Evolutionary conservation across 2,113 vertebrate genomes (phyloP), one percentile per base, ranked within the genome.

Genomic region (Pachycephala philippinensis): DNA sequence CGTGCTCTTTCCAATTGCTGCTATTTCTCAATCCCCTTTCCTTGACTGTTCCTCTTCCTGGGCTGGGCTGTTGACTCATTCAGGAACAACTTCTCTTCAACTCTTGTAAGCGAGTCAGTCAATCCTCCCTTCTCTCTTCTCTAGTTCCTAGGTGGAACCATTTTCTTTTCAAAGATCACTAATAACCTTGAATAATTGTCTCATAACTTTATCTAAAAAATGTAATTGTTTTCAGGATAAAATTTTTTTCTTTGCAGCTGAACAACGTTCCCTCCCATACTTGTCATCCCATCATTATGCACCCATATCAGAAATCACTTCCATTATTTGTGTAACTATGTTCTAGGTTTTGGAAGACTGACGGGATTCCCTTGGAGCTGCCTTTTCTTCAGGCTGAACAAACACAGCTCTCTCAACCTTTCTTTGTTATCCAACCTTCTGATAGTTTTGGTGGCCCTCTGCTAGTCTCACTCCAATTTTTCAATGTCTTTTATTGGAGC

Each of bases 1-100:
- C 19, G 9, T 2, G 2, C 77, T 47, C 17, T 93, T 95, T 81
- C 68, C 83, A 81, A 0, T 59, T 81, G 71, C 45, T 68, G 15
- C 44, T 77, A 0, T 90, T 92, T 88, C 95, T 88, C 37, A 69
- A 20, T 93, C 4, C 3, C 66, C n/a, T 76, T 93, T 69, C 42
- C 24, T 60, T 52, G 30, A 92, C 76, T 4, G 1, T 54, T 86
- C 16, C 65, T 89, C 33, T 85, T 83, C 23, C 56, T 61, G 80
- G 83, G 83, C 52, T 52, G 64, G 64, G 76, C 76, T 64, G 39
- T 89, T 93, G 95, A 88, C 59, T 96, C 86, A 84, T 86, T 85
- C 42, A 77, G 66, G 40, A 88, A 9, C 60, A 74, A 39, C 54
- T 83, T 94, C 40, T 74, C 21, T 85, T 82, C 63, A 39, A 0